These are phyloP conservation scores for Gobius niger DNA, from an alignment of 2,113 vertebrate genomes.

Conservation along the genomic window DNA sequence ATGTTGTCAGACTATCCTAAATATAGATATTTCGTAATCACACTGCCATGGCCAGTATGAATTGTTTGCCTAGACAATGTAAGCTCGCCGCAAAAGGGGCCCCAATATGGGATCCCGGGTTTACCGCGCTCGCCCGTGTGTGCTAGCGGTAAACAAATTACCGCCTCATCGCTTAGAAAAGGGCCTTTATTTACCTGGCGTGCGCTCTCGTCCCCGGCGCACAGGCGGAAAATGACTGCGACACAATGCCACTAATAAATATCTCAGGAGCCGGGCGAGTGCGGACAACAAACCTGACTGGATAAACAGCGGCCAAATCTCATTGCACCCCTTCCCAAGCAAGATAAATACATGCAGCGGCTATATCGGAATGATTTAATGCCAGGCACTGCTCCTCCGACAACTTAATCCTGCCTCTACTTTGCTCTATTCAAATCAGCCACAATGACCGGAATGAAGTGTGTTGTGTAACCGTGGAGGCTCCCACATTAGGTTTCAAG, in stretches of 20 bases:
- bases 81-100: slow-evolving; percentile 4
- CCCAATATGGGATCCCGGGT: slow-evolving; percentile 10
- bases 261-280: slow-evolving; percentile 68
- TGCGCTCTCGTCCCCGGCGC: slow-evolving; percentile 53
- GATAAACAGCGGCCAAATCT: slow-evolving; percentile 70
- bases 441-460: slow-evolving; percentile 60
- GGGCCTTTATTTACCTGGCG: slow-evolving; percentile 55
- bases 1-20: too few species aligned
- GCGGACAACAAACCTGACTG: slow-evolving; percentile 65
- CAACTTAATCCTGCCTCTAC: slow-evolving; percentile 71
- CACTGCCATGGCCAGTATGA: slow-evolving; percentile 14
- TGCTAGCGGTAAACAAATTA: slow-evolving; percentile 67
- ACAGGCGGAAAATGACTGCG: slow-evolving; percentile 61
- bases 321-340: slow-evolving; percentile 58
- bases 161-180: slow-evolving; percentile 48
- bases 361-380: slow-evolving; percentile 68
- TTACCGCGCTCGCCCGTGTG: slow-evolving; percentile 38
- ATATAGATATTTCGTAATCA: slow-evolving; percentile 1
- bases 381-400: slow-evolving; percentile 48
- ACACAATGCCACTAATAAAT: slow-evolving; percentile 75
- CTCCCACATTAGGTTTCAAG: slow-evolving; percentile 37
- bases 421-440: slow-evolving; percentile 58
- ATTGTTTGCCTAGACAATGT: slow-evolving; percentile 1
- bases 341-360: slow-evolving; percentile 62
- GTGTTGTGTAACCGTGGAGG: slow-evolving; percentile 49